Evolutionary conservation across 2,888 invertebrate species (phyloP), one percentile per base, ranked within the genome.

Genomic region (Drosophila paranaensis): DNA sequence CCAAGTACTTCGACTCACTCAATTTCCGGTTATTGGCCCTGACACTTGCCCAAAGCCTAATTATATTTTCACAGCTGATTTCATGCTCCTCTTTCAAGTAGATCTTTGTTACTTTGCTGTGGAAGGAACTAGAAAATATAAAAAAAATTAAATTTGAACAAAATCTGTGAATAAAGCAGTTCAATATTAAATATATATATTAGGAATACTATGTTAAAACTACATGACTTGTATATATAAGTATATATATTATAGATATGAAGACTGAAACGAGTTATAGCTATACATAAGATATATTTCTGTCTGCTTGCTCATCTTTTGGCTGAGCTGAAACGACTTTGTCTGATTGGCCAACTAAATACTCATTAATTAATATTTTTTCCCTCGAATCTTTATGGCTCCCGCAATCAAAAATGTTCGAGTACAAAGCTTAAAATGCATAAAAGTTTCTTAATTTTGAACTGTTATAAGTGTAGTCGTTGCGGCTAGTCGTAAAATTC

Each of bases 401-500:
- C 2, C 8, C 3, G 16, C 30, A n/a, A 40, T 10, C 14, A 42
- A 20, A 20, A 5, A 56, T 20, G 6, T 55, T 14, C 42, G 14
- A 42, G 20, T 40, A n/a, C 54, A 54, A 13, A 46, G 56, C 25
- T 43, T 11, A 14, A 20, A 20, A 20, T 20, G 20, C 20, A 20
- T 20, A 20, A 20, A 20, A 39, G 27, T 72, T 71, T 54, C 25
- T 35, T 40, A 65, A 48, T 65, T 65, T 54, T 54, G 6, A 39
- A 40, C 35, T 16, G 54, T 54, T 50, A 11, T 25, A 40, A 53
- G 30, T 43, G 46, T 46, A 3, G 53, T 10, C 58, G 61, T 10
- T 69, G 61, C 46, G n/a, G 51, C 40, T n/a, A 25, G 40, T 53
- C 72, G 57, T 54, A 57, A 68, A 58, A 11, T 68, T 76, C 74